Percentiles rank a stretch among this genome's conserved stretches.
Conservation (phyloP, 2,888 invertebrate genomes). For the Lymantria monacha region DNA sequence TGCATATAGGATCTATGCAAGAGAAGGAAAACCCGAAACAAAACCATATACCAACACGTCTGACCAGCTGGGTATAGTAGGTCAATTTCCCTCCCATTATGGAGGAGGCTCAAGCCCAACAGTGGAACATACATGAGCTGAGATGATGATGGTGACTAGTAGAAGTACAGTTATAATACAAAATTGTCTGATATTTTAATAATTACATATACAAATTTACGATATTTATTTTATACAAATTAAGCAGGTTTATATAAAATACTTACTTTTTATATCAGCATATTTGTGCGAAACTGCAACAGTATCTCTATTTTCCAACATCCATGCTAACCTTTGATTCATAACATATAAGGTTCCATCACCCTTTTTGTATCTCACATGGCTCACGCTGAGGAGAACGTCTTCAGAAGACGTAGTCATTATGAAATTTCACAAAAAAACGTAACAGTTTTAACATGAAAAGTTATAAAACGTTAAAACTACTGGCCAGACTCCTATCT, state of each 20-base stretch:
- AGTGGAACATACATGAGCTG: too few species aligned
- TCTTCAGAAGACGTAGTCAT: constrained; percentile 97
- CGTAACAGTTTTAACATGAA: constrained; percentile 29
- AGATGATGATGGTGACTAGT: too few species aligned
- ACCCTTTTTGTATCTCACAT: constrained; percentile 97
- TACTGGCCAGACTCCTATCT: constrained; percentile 29
- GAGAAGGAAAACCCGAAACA: too few species aligned
- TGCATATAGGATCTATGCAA: too few species aligned
- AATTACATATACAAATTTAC: too few species aligned
- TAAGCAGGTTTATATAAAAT: not conserved
- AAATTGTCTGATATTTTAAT: too few species aligned
- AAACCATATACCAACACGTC: too few species aligned
- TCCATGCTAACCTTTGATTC: constrained; percentile 98
- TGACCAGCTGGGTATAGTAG: too few species aligned
- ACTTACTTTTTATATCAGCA: constrained; percentile 96
- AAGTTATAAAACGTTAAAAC: constrained; percentile 37
- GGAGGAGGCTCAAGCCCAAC: too few species aligned
- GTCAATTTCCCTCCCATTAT: too few species aligned
- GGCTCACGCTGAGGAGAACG: constrained; percentile 94
- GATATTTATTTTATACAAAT: too few species aligned
- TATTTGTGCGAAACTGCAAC: constrained; percentile 96
- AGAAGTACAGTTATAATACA: too few species aligned
- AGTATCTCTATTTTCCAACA: constrained; percentile 95
- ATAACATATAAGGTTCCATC: constrained; percentile 97
- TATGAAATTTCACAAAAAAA: constrained; percentile 30